A percentile compares a stretch with the other conserved stretches of the same genome.
These are phyloP conservation scores for Leptarthrus brevirostris DNA, from an alignment of 2,888 invertebrate genomes.

Conservation along the genomic window DNA sequence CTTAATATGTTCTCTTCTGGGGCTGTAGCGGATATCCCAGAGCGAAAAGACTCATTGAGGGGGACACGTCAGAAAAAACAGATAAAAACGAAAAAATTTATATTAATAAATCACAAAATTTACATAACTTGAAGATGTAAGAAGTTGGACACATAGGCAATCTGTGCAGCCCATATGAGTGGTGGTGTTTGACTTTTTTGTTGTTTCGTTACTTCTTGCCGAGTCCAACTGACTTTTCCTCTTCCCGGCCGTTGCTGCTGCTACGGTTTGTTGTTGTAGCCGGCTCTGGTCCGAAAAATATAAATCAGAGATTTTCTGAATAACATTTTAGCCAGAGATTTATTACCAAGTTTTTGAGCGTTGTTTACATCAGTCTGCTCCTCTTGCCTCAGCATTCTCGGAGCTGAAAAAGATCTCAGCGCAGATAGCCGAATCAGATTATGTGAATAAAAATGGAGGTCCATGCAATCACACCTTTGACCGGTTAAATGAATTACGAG, in stretches of 20 bases:
- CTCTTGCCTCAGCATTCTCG: conserved; percentile 40
- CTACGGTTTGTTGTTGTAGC: conserved; percentile 15
- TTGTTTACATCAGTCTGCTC: conserved; percentile 56
- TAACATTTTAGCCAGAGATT: conserved; percentile 56
- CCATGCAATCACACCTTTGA: conserved; percentile 54
- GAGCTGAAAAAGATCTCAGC: conserved; percentile 48
- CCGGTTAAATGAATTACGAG: conserved; percentile 54
- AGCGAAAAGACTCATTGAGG: conserved; percentile 35
- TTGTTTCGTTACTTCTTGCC: conserved; percentile 9
- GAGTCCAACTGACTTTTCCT: background rate
- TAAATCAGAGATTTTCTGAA: conserved; percentile 58
- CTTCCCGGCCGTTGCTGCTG: background rate
- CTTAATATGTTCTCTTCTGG: conserved; percentile 25
- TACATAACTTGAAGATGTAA: conserved; percentile 55
- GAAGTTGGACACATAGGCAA: conserved; percentile 18
- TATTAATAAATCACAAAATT: conserved; percentile 56
- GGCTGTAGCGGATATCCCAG: conserved; percentile 34
- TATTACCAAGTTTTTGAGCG: conserved; percentile 56
- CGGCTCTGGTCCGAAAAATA: conserved; percentile 47
- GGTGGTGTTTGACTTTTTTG: background rate
- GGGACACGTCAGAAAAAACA: conserved; percentile 36
- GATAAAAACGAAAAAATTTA: conserved; percentile 44
- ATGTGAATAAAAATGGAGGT: conserved; percentile 52
- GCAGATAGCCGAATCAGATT: conserved; percentile 49
- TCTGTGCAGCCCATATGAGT: conserved; percentile 24